Percentiles rank a stretch among this genome's conserved stretches.
Conservation (phyloP, 1,140 invertebrate species). For the Grapholita molesta region DNA sequence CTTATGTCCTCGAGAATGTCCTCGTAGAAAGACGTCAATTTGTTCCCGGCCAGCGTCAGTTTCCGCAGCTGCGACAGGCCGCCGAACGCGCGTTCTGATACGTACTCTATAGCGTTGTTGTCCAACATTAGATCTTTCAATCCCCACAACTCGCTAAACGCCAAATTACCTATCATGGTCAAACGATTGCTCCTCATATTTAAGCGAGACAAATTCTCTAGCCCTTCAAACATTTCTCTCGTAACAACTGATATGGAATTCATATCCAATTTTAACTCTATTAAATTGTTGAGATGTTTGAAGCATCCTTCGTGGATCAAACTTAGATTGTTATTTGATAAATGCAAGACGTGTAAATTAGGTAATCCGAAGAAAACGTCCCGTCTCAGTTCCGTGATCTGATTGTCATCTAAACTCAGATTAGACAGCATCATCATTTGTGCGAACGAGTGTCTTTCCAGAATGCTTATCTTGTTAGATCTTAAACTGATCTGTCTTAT, state of each 20-base stretch:
- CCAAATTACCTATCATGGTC: constrained; percentile 84
- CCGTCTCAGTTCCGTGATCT: constrained; percentile 84
- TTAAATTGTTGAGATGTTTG: constrained; percentile 81
- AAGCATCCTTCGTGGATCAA: constrained; percentile 87
- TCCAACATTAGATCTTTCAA: constrained; percentile 86
- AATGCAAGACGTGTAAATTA: constrained; percentile 80
- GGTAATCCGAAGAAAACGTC: constrained; percentile 86
- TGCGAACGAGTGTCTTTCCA: constrained; percentile 84
- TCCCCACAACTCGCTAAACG: constrained; percentile 85
- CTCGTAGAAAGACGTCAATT: constrained; percentile 81
- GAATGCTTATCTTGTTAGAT: constrained; percentile 82
- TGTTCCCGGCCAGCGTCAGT: constrained; percentile 85
- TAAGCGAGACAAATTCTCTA: constrained; percentile 82
- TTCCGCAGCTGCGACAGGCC: constrained; percentile 83
- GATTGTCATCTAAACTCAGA: constrained; percentile 85
- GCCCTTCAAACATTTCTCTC: constrained; percentile 83
- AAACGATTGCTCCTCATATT: constrained; percentile 85
- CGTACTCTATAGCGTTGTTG: constrained; percentile 81
- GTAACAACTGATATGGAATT: constrained; percentile 85
- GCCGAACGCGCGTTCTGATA: constrained; percentile 85
- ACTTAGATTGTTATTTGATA: constrained; percentile 86
- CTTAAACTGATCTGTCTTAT: constrained; percentile 83
- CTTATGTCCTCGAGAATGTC: constrained; percentile 82
- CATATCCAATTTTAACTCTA: constrained; percentile 83
- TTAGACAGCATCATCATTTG: constrained; percentile 82